These are phyloP conservation scores for Cheiracanthium punctorium DNA, from an alignment of 2,888 invertebrate species.

Conservation along the genomic window DNA sequence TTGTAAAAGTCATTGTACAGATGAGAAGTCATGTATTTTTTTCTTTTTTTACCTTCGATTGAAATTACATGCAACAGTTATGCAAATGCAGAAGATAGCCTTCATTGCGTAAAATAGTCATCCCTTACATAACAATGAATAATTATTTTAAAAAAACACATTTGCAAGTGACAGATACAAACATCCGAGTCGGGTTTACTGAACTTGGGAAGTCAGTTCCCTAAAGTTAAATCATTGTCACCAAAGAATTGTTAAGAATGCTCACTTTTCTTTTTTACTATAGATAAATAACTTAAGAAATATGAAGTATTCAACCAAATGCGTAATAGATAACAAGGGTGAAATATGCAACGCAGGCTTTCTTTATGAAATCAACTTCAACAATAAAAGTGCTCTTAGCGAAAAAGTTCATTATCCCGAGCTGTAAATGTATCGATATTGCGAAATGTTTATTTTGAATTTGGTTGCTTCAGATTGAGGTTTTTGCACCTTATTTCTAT, in stretches of 20 bases:
- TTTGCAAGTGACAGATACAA: too few species aligned
- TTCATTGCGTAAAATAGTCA: too few species aligned
- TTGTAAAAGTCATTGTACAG: too few species aligned
- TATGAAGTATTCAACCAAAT: neutral
- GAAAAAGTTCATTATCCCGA: conserved; percentile 9
- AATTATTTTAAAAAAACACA: too few species aligned
- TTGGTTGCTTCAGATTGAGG: neutral
- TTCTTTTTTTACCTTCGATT: too few species aligned
- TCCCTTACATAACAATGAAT: too few species aligned
- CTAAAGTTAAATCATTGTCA: neutral
- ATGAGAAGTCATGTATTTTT: too few species aligned
- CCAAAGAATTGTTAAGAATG: neutral
- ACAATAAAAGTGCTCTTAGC: neutral
- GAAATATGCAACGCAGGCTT: neutral
- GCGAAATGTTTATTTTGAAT: conserved; percentile 24
- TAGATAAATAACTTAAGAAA: neutral
- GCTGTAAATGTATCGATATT: neutral
- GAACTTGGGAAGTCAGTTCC: neutral
- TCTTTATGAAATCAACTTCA: neutral
- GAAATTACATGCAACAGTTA: too few species aligned
- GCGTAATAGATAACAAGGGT: neutral
- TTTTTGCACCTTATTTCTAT: conserved; percentile 3
- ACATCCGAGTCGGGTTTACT: neutral
- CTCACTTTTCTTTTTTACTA: neutral
- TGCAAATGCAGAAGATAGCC: too few species aligned